phyloP scores from a whole-genome alignment of 1,140 invertebrate genomes.

The Trichomalopsis sarcophagae region DNA sequence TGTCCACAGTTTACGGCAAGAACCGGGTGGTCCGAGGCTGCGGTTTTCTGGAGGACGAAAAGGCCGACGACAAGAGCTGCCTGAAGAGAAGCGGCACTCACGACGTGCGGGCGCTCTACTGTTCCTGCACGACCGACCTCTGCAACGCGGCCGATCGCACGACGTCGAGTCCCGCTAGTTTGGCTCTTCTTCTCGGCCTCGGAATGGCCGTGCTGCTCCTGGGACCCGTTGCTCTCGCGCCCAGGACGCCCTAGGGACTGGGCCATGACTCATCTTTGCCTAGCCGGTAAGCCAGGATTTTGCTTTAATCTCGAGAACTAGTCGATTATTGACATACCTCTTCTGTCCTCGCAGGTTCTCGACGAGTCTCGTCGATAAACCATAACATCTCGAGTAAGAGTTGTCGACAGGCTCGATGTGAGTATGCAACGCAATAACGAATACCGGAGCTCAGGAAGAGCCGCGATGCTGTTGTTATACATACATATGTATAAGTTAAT shows the following conservation, averaged over 20 bases:
- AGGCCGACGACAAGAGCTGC: conserved; percentile 77
- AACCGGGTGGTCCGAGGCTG: conserved; percentile 83
- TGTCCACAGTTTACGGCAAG: conserved; percentile 82
- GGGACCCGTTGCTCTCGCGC: not conserved
- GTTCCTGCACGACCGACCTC: conserved; percentile 83
- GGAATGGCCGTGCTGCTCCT: not conserved
- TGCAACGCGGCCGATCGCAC: conserved; percentile 79
- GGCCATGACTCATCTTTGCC: not conserved
- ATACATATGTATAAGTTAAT: not conserved
- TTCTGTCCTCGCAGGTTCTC: not conserved
- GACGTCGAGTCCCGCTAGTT: conserved; percentile 49
- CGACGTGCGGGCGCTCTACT: conserved; percentile 84
- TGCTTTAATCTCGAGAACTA: not conserved
- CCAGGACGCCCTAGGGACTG: conserved; percentile 36
- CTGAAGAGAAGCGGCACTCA: conserved; percentile 82
- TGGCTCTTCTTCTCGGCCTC: conserved; percentile 2
- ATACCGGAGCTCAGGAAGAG: not conserved
- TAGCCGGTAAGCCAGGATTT: not conserved
- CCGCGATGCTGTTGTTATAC: not conserved
- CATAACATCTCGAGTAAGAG: not conserved
- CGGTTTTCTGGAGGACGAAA: conserved; percentile 81
- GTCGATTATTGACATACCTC: too few relatives aligned
- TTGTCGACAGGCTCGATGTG: not conserved
- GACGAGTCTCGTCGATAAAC: conserved; percentile 19
- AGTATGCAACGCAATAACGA: not conserved